These are phyloP conservation scores for Pocillopora meandrina DNA, from an alignment of 92 coral and sea anemone genomes.

Conservation along the genomic window DNA sequence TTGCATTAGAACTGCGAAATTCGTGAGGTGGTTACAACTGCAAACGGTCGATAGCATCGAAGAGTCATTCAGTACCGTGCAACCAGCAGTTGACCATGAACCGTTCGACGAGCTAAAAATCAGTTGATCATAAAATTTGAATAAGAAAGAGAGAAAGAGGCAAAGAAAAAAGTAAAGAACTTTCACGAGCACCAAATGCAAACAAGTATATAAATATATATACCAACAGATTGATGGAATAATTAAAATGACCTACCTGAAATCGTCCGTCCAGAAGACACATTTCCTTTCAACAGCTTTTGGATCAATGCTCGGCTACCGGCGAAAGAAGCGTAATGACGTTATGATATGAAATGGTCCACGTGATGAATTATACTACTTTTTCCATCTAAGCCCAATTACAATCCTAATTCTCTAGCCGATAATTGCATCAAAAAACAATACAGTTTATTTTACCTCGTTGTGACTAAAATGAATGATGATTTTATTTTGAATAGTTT, in stretches of 20 bases:
- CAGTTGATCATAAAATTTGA: too few species aligned
- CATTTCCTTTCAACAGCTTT: conserved; percentile 1
- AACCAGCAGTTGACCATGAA: conserved; percentile 63
- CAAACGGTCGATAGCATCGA: conserved; percentile 45
- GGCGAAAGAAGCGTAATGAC: neutral
- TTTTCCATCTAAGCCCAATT: neutral
- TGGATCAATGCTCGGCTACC: neutral
- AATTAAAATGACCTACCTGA: neutral
- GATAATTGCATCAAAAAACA: neutral
- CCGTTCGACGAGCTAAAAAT: conserved; percentile 41
- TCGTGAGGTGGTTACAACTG: conserved; percentile 73
- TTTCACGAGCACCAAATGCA: neutral
- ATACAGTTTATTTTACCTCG: neutral
- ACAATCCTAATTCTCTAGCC: neutral
- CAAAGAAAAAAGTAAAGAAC: neutral
- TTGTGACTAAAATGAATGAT: conserved; percentile 15
- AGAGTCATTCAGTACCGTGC: conserved; percentile 24
- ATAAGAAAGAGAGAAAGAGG: neutral
- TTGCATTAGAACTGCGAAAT: conserved; percentile 75
- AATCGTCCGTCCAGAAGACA: conserved; percentile 20
- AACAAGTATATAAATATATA: neutral
- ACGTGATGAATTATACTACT: neutral
- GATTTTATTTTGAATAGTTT: conserved; percentile 11
- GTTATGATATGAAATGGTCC: neutral
- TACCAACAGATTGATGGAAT: neutral